Evolutionary conservation across 2,113 vertebrate genomes (phyloP).

Genomic region (Melanerpes formicivorus): DNA sequence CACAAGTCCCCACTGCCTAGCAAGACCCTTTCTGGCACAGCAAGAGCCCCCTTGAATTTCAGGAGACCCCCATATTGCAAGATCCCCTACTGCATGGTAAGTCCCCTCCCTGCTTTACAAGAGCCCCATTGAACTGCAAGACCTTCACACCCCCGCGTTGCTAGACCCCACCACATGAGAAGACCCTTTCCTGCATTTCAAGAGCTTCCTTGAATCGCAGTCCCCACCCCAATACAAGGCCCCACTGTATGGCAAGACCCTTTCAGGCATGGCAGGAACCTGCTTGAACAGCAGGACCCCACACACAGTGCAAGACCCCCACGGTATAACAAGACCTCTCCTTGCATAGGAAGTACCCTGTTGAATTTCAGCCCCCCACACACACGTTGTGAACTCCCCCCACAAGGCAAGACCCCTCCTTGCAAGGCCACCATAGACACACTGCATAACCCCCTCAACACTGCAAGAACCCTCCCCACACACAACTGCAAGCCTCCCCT

Average conservation of each 20-base stretch:
- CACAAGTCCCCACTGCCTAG: background rate
- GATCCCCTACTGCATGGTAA: no score
- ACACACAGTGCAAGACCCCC: background rate
- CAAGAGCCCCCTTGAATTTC: background rate
- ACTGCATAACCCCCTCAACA: background rate
- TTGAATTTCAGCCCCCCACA: background rate
- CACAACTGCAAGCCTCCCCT: no score
- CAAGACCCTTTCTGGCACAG: background rate
- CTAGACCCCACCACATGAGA: background rate
- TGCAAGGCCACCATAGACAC: no score
- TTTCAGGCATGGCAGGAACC: background rate
- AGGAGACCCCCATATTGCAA: no score
- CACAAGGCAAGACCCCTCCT: background rate
- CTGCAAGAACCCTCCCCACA: background rate
- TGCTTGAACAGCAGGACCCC: background rate
- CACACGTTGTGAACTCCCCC: no score
- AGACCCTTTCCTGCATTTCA: background rate
- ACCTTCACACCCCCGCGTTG: background rate
- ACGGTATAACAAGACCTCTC: background rate
- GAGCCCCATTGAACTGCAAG: background rate
- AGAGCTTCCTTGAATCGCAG: background rate
- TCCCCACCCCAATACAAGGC: background rate
- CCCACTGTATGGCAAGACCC: background rate
- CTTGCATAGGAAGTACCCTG: background rate
- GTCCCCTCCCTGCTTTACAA: background rate